phyloP scores from a whole-genome alignment of 2,888 invertebrate species.

The Drosophila algonquin region DNA sequence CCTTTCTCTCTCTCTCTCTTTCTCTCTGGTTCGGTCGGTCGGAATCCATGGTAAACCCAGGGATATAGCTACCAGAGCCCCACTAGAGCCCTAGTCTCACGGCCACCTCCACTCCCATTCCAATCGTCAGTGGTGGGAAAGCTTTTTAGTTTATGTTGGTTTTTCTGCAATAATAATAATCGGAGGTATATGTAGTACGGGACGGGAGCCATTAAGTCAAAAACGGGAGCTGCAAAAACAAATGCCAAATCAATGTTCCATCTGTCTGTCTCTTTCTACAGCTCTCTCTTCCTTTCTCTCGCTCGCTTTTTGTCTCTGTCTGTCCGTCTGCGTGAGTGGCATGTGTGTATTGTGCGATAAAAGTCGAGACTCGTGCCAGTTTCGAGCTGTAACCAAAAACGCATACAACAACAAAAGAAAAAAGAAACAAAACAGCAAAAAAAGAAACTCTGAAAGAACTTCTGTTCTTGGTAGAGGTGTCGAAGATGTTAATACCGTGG shows the following conservation, averaged over 20 bases:
- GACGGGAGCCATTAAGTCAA: conserved; percentile 56
- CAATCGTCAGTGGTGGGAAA: conserved; percentile 5
- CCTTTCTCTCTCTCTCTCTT: background rate
- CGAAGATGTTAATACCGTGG: background rate
- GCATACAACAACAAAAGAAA: conserved; percentile 34
- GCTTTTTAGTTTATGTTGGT: conserved; percentile 36
- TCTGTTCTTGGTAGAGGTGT: background rate
- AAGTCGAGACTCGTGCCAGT: conserved; percentile 74
- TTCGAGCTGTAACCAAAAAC: conserved; percentile 51
- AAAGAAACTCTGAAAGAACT: background rate
- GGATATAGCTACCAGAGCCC: conserved; percentile 4
- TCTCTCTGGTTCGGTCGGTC: background rate
- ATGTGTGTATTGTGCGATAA: conserved; percentile 59
- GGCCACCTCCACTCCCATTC: background rate
- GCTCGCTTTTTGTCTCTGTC: conserved; percentile 21
- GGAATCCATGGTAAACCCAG: conserved; percentile 8
- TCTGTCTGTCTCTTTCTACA: conserved; percentile 16
- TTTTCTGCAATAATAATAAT: conserved; percentile 59
- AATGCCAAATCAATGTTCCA: conserved; percentile 65
- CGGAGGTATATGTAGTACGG: background rate
- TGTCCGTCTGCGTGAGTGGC: conserved; percentile 40
- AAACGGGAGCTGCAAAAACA: conserved; percentile 55
- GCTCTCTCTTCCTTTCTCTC: conserved; percentile 20
- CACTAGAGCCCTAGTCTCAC: conserved; percentile 7
- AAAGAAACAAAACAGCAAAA: conserved; percentile 40